Base-by-base conservation (phyloP, 1,140 invertebrate species). In the Trichogramma pretiosum region DNA sequence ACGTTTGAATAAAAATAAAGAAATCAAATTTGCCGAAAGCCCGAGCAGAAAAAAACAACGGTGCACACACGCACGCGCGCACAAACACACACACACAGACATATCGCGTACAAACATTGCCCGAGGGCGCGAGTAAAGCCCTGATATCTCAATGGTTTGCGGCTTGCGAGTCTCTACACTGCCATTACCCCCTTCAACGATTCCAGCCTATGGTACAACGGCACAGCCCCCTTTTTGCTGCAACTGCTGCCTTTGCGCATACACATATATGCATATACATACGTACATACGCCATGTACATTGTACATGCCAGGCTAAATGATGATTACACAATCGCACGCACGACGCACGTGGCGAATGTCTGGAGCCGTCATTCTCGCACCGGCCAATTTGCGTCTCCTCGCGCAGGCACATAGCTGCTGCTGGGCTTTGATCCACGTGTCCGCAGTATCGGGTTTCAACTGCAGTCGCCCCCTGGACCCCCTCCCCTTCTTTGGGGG, bases 351-450 rank as follows among this genome's bases (percentile, higher is more conserved):
- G 69, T 72, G 69, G 61, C 67, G 36, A 55, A 53, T 52, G 63
- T 61, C 62, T 64, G 62, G 58, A 60, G 57, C 62, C 64, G 68
- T 70, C 67, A 70, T 55, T 56, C 58, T 69, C 67, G 64, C 67
- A 70, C 65, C 60, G 64, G 67, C 64, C 65, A 72, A 72, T 72
- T 72, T 69, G 67, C 64, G 63, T 68, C 68, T 67, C 62, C 60
- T 68, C 56, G 56, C 46, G 57, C 46, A 43, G 52, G 48, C 56
- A 32, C 53, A n/a, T n/a, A n/a, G n/a, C 38, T 40, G 32, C 46
- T 14, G 38, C 18, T 17, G 30, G 40, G 38, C 28, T 24, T 52
- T 58, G 60, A 62, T 63, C 63, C 50, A 30, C 45, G 46, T 51
- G 46, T 46, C 17, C 41, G 30, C n/a, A n/a, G n/a, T 34, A 30